These are phyloP conservation scores for Bombus turneri DNA, from an alignment of 1,140 invertebrate species.

Conservation along the genomic window DNA sequence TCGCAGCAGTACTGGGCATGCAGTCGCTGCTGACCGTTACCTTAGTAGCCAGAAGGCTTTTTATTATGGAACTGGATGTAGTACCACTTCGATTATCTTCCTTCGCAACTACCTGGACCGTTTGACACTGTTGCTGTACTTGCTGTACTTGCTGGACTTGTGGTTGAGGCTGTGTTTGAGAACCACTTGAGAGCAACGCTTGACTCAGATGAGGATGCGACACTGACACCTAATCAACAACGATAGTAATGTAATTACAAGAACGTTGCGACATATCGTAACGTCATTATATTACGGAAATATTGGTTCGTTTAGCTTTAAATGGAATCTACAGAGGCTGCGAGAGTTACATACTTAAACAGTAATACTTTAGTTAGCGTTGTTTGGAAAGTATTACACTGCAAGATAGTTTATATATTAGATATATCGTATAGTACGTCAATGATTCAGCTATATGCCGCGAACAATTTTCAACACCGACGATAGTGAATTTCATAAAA, in stretches of 20 bases:
- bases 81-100: conserved; percentile 76
- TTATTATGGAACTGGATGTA: conserved; percentile 88
- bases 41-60: conserved; percentile 93
- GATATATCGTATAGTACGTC: background rate
- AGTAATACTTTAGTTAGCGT: background rate
- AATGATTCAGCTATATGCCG: background rate
- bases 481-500: background rate
- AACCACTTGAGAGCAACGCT: conserved; percentile 83
- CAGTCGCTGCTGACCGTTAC: conserved; percentile 86
- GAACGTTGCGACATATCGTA: conserved; percentile 1
- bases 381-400: background rate
- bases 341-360: background rate
- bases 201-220: conserved; percentile 86
- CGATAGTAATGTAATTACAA: background rate
- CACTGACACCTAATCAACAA: conserved; percentile 82
- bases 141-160: conserved; percentile 45
- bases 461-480: background rate
- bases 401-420: background rate
- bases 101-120: conserved; percentile 78
- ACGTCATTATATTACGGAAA: conserved; percentile 15
- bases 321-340: background rate
- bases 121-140: conserved; percentile 68
- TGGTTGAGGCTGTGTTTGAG: conserved; percentile 72
- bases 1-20: conserved; percentile 83
- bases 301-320: background rate